Evolutionary conservation across 1,140 invertebrate species (phyloP).

Genomic region (Apis laboriosa): DNA sequence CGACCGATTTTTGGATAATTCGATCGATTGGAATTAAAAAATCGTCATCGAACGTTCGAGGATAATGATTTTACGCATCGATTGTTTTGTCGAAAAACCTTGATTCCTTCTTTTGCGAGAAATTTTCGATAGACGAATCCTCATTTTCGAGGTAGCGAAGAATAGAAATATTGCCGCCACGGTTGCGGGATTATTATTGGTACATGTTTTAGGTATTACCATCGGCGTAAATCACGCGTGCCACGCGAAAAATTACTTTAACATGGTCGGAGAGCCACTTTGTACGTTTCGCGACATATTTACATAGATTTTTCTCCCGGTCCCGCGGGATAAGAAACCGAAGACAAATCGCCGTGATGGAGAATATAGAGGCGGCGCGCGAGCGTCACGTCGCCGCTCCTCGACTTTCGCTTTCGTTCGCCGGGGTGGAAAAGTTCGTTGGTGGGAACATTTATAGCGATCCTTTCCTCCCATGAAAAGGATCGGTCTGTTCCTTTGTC

Average conservation of each 20-base stretch:
- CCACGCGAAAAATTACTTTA: slow-evolving; percentile 51
- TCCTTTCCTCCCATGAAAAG: slow-evolving; percentile 1
- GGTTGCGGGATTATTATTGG: slow-evolving; percentile 24
- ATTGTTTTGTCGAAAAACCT: too few species aligned
- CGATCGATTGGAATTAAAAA: too few species aligned
- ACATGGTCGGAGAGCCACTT: slow-evolving; percentile 23
- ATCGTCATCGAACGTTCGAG: too few species aligned
- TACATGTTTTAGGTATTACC: slow-evolving; percentile 39
- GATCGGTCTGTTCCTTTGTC: not conserved
- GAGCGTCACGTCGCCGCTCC: not conserved
- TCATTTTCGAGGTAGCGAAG: not conserved
- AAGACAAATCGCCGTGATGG: slow-evolving; percentile 58
- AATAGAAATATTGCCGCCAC: not conserved
- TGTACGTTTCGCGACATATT: slow-evolving; percentile 53
- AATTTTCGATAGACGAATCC: not conserved
- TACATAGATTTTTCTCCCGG: slow-evolving; percentile 54
- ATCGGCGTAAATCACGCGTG: slow-evolving; percentile 51
- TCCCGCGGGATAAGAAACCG: slow-evolving; percentile 30
- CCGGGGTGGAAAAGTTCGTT: slow-evolving; percentile 1
- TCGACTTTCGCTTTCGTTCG: slow-evolving; percentile 32
- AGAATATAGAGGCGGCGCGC: slow-evolving; percentile 52
- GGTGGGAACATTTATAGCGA: slow-evolving; percentile 42
- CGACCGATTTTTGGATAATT: too few species aligned
- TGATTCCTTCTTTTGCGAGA: too few species aligned
- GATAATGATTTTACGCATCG: too few species aligned